phyloP scores from a whole-genome alignment of 2,113 vertebrate genomes.

The Erinaceus europaeus region DNA sequence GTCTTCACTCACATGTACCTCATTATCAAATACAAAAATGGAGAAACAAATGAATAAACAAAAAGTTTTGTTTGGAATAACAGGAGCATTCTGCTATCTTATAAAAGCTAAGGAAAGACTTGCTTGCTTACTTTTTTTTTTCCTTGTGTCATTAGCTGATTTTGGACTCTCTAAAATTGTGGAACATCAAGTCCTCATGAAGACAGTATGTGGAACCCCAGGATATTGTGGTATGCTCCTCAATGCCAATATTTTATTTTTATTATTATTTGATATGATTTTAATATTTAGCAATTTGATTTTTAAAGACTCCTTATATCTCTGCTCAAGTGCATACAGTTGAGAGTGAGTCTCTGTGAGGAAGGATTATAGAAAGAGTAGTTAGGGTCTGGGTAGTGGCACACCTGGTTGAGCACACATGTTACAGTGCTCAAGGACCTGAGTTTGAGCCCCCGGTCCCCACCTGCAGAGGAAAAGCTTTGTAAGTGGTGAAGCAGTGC shows the following conservation, averaged over 20 bases:
- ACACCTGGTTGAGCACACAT: no score
- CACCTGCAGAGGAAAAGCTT: no score
- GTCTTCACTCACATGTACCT: neutral
- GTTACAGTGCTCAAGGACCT: no score
- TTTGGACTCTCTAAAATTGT: constrained; percentile 93
- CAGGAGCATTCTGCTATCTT: neutral
- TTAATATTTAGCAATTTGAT: constrained; percentile 33
- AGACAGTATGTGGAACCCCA: constrained; percentile 91
- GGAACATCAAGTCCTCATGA: constrained; percentile 91
- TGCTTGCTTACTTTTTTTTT: neutral
- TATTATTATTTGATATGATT: neutral
- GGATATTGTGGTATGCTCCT: constrained; percentile 89
- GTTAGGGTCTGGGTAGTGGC: no score
- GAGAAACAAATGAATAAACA: neutral
- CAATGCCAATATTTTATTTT: constrained; percentile 27
- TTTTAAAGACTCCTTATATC: neutral
- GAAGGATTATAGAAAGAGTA: neutral
- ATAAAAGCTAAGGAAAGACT: neutral
- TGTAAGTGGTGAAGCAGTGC: no score
- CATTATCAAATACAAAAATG: neutral
- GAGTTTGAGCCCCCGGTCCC: no score
- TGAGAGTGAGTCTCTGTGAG: neutral
- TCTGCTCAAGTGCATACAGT: neutral
- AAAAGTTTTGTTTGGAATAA: neutral
- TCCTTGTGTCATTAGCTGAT: constrained; percentile 84